These are phyloP conservation scores for Blastomussa wellsi DNA, from an alignment of 92 coral and sea anemone genomes.

Conservation along the genomic window DNA sequence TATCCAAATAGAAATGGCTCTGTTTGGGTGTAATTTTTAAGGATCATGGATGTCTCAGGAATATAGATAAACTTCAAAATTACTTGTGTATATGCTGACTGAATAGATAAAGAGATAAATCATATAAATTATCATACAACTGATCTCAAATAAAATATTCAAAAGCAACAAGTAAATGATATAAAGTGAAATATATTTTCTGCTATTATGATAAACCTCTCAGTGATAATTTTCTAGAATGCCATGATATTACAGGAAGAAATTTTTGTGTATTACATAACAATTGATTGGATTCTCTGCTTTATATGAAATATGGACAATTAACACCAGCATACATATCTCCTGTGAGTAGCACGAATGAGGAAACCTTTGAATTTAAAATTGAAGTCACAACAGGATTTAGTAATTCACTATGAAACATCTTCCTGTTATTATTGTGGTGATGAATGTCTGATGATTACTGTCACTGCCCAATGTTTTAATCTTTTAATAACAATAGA, in stretches of 20 bases:
- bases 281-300: too few species aligned
- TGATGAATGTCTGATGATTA: background rate
- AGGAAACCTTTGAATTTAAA: background rate
- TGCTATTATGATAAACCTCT: background rate
- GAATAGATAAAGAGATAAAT: too few species aligned
- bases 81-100: too few species aligned
- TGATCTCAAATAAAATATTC: background rate
- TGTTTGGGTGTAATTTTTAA: background rate
- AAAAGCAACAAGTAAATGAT: background rate
- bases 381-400: background rate
- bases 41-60: background rate
- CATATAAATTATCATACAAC: too few species aligned
- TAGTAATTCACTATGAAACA: background rate
- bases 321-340: too few species aligned
- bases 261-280: background rate
- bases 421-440: background rate
- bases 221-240: background rate
- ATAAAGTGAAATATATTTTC: background rate
- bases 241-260: background rate
- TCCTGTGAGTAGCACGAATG: too few species aligned
- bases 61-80: background rate
- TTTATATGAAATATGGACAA: too few species aligned
- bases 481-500: background rate
- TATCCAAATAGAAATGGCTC: background rate
- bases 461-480: background rate